These are phyloP conservation scores for Cataglyphis rosenhaueri DNA, from an alignment of 2,888 invertebrate species.

Conservation along the genomic window DNA sequence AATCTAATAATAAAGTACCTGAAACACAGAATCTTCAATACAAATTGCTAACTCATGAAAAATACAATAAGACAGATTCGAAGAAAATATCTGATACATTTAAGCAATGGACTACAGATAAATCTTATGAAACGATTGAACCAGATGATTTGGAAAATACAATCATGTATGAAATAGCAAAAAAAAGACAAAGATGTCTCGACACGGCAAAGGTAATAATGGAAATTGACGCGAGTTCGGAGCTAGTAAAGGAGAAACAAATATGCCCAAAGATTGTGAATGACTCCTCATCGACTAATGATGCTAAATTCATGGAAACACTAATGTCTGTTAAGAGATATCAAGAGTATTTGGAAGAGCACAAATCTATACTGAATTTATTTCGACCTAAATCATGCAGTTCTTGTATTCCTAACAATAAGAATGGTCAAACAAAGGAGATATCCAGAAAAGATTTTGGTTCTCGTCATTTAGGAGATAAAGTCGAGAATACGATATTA, in stretches of 20 bases:
- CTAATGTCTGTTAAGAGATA: slow-evolving; percentile 77
- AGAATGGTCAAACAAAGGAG: background rate
- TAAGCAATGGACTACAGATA: background rate
- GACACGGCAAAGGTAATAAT: slow-evolving; percentile 79
- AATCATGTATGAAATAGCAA: slow-evolving; percentile 76
- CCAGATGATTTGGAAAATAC: slow-evolving; percentile 73
- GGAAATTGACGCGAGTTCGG: slow-evolving; percentile 76
- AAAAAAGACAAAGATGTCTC: slow-evolving; percentile 80
- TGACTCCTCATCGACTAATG: slow-evolving; percentile 21
- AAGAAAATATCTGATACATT: background rate
- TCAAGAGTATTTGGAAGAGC: slow-evolving; percentile 71
- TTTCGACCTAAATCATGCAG: slow-evolving; percentile 1
- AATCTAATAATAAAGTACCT: background rate
- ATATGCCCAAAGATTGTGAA: slow-evolving; percentile 56
- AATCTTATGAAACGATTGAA: slow-evolving; percentile 42
- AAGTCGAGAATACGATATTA: background rate
- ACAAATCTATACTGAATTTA: slow-evolving; percentile 55
- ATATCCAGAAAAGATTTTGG: background rate
- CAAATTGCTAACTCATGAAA: background rate
- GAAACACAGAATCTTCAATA: background rate
- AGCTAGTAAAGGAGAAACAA: slow-evolving; percentile 55
- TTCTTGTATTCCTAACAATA: background rate
- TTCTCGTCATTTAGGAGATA: background rate
- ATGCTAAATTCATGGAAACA: slow-evolving; percentile 73
- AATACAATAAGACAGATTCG: background rate